Evolutionary conservation across 2,113 vertebrate species (phyloP).

Genomic region (Acinonyx jubatus): DNA sequence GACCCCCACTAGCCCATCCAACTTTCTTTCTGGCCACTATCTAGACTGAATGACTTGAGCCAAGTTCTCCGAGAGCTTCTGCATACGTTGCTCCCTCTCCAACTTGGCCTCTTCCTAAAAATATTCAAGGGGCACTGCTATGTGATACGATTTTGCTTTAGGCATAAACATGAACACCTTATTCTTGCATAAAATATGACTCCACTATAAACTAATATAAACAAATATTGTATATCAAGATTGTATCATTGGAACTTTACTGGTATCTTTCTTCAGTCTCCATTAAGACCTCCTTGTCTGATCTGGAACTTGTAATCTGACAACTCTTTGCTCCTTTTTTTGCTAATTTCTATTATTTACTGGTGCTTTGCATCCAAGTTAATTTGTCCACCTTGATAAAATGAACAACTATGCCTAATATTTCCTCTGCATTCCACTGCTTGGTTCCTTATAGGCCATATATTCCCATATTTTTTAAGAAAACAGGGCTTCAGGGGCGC

Average conservation of each 20-base stretch:
- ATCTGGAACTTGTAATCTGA: neutral
- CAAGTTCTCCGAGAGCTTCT: neutral
- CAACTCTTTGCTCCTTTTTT: neutral
- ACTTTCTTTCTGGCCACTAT: neutral
- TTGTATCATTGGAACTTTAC: neutral
- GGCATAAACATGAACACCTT: conserved; percentile 16
- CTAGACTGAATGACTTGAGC: neutral
- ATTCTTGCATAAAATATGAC: neutral
- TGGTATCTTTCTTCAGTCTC: neutral
- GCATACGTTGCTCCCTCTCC: neutral
- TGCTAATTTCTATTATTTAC: neutral
- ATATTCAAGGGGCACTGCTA: neutral
- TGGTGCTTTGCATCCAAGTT: neutral
- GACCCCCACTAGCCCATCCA: neutral
- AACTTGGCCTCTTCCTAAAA: conserved; percentile 1
- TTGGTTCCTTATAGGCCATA: neutral
- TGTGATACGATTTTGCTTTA: neutral
- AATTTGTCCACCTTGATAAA: neutral
- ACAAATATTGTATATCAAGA: neutral
- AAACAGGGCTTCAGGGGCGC: neutral
- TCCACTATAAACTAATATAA: conserved; percentile 21
- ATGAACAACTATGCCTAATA: neutral
- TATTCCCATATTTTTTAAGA: neutral
- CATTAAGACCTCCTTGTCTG: neutral
- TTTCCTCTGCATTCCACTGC: neutral